Conservation (phyloP, 2,888 invertebrate species). For the Tetragonisca angustula region DNA sequence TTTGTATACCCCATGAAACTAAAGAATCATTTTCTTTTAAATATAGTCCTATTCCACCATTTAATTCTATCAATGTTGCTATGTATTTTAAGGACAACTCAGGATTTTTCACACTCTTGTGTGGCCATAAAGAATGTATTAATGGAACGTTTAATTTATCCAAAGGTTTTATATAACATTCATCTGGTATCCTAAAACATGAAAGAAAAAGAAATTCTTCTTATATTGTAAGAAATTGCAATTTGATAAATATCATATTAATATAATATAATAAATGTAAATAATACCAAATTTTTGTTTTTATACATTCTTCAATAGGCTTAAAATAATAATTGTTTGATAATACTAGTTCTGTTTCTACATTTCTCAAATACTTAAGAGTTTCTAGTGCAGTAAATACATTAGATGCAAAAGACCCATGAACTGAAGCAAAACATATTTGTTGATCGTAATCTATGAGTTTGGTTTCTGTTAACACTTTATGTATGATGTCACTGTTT, state of each 20-base stretch:
- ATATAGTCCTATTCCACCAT: slow-evolving; percentile 81
- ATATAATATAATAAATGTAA: neutral
- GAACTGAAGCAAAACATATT: slow-evolving; percentile 70
- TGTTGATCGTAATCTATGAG: slow-evolving; percentile 73
- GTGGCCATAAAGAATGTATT: slow-evolving; percentile 81
- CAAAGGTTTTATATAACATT: slow-evolving; percentile 78
- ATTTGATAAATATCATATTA: too few relatives aligned
- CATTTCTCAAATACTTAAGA: slow-evolving; percentile 8
- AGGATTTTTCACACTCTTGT: slow-evolving; percentile 74
- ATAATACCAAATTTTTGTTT: slow-evolving; percentile 39
- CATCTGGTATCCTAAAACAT: slow-evolving; percentile 75
- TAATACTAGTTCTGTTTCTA: neutral
- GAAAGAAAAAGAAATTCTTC: neutral
- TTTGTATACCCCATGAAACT: slow-evolving; percentile 81
- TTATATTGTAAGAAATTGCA: too few relatives aligned
- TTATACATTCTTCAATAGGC: slow-evolving; percentile 55
- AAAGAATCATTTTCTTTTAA: slow-evolving; percentile 77
- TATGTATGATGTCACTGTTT: slow-evolving; percentile 65
- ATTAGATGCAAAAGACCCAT: slow-evolving; percentile 64
- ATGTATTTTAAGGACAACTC: slow-evolving; percentile 69
- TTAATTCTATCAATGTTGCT: slow-evolving; percentile 76
- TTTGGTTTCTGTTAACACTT: slow-evolving; percentile 71
- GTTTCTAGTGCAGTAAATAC: slow-evolving; percentile 62
- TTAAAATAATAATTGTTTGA: slow-evolving; percentile 54
- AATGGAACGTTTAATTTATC: slow-evolving; percentile 71